phyloP scores from a whole-genome alignment of 1,140 invertebrate species.

The Lordiphosa mommai region DNA sequence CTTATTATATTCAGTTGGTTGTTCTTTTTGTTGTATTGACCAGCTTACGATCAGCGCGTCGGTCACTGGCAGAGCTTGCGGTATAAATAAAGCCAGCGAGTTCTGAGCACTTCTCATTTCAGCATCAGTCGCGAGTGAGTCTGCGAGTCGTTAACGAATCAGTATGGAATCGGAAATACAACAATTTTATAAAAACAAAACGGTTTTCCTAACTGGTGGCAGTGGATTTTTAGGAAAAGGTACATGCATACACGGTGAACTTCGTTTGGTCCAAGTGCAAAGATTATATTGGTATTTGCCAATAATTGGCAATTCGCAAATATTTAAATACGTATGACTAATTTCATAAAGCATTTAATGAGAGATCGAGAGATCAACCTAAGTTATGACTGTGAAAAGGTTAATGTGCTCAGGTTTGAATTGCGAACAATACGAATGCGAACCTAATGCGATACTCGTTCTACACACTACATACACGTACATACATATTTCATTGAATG shows the following conservation, averaged over 20 bases:
- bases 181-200: constrained; percentile 83
- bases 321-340: too few relatives aligned
- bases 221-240: constrained; percentile 90
- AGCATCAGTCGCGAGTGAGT: constrained; percentile 13
- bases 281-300: neutral
- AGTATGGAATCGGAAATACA: constrained; percentile 78
- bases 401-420: too few relatives aligned
- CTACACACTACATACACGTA: constrained; percentile 5
- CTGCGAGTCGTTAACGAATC: neutral
- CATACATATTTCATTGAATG: neutral
- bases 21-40: constrained; percentile 19
- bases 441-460: too few relatives aligned
- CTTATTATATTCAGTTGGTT: constrained; percentile 17
- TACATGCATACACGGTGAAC: constrained; percentile 21
- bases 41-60: neutral
- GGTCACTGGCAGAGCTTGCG: neutral
- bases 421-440: too few relatives aligned
- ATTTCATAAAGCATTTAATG: too few relatives aligned
- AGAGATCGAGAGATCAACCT: too few relatives aligned
- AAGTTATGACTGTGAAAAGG: too few relatives aligned
- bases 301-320: neutral
- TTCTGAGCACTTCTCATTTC: constrained; percentile 32
- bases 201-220: constrained; percentile 84
- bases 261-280: neutral
- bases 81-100: constrained; percentile 44